Evolutionary conservation across 2,888 invertebrate genomes (phyloP).

Genomic region (Lycaena phlaeas): DNA sequence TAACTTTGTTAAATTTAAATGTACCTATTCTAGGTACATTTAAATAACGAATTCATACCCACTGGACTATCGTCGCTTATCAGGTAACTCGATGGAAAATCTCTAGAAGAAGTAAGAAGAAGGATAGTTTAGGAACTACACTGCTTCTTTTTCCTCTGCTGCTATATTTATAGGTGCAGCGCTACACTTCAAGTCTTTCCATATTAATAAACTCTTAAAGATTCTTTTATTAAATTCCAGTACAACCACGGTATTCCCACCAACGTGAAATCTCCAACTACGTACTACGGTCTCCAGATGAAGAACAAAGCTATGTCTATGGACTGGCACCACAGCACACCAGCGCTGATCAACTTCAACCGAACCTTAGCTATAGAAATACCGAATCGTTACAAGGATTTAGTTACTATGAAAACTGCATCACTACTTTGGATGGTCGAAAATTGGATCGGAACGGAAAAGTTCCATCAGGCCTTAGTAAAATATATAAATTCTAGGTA

Average conservation of each 20-base stretch:
- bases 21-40: too few species aligned
- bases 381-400: slow-evolving; percentile 38
- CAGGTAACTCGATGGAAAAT: too few species aligned
- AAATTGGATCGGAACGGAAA: slow-evolving; percentile 53
- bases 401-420: slow-evolving; percentile 57
- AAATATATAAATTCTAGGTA: slow-evolving; percentile 48
- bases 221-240: slow-evolving; percentile 26
- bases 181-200: too few species aligned
- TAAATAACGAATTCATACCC: too few species aligned
- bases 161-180: too few species aligned
- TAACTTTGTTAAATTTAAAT: too few species aligned
- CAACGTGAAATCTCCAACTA: slow-evolving; percentile 26
- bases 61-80: too few species aligned
- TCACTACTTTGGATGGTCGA: slow-evolving; percentile 62
- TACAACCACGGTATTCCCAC: slow-evolving; percentile 33
- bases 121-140: too few species aligned
- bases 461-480: slow-evolving; percentile 41
- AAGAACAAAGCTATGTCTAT: slow-evolving; percentile 48
- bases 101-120: too few species aligned
- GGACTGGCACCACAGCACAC: slow-evolving; percentile 46
- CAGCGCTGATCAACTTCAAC: slow-evolving; percentile 44
- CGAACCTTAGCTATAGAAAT: slow-evolving; percentile 45
- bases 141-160: too few species aligned
- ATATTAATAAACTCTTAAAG: too few species aligned
- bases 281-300: slow-evolving; percentile 43